These are phyloP conservation scores for Trissoscelio sp. DNA, from an alignment of 2,888 invertebrate genomes.

Conservation along the genomic window DNA sequence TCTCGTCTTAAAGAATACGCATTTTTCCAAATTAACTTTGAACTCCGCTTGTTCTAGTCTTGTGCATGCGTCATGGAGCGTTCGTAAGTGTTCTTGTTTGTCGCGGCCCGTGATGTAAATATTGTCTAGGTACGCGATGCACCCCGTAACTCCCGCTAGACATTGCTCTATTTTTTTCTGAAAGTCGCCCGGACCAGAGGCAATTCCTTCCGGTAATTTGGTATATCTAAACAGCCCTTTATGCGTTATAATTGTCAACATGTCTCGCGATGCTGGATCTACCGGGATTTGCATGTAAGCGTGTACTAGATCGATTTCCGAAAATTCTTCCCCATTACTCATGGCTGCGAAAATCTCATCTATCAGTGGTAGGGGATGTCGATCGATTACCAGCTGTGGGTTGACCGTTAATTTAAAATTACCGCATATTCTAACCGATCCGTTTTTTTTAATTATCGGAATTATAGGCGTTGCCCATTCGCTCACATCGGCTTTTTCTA, in stretches of 20 bases:
- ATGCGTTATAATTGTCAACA: constrained; percentile 11
- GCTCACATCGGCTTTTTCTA: constrained; percentile 68
- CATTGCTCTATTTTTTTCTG: constrained; percentile 13
- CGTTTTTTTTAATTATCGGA: constrained; percentile 77
- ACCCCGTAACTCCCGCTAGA: constrained; percentile 53
- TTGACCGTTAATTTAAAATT: constrained; percentile 78
- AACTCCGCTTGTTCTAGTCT: constrained; percentile 9
- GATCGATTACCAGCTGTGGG: constrained; percentile 73
- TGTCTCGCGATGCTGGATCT: constrained; percentile 58
- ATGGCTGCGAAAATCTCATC: no score
- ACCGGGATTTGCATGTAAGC: constrained; percentile 75
- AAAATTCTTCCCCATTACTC: no score
- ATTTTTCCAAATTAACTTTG: constrained; percentile 11
- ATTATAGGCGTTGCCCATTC: constrained; percentile 78
- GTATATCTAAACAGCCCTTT: constrained; percentile 19
- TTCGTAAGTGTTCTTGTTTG: neutral
- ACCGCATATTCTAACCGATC: constrained; percentile 75
- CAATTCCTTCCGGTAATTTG: constrained; percentile 10
- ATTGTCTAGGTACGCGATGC: constrained; percentile 80
- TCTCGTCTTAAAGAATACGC: constrained; percentile 16
- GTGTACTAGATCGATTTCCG: no score
- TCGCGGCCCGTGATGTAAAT: constrained; percentile 76
- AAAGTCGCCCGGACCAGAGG: constrained; percentile 21
- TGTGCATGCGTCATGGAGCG: neutral
- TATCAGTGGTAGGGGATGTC: no score